These are phyloP conservation scores for Scomber japonicus DNA, from an alignment of 2,113 vertebrate species.

Conservation along the genomic window DNA sequence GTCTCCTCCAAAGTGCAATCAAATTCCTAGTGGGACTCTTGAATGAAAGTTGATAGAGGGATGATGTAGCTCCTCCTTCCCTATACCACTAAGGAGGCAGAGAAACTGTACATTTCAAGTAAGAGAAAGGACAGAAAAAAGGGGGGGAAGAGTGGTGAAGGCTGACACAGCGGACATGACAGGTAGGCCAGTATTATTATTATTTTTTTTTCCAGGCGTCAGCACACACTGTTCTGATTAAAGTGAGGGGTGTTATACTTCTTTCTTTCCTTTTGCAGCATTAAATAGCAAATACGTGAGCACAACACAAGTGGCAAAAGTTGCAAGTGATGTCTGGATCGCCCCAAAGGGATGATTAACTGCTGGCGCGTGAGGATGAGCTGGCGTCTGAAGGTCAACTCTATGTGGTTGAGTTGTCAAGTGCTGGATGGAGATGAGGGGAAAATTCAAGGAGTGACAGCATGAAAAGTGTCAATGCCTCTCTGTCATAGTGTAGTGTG, in stretches of 20 bases:
- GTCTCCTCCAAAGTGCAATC: constrained; percentile 43
- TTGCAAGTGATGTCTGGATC: neutral
- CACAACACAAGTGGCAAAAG: neutral
- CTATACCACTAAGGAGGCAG: constrained; percentile 12
- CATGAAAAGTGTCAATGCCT: constrained; percentile 17
- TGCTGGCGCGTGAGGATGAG: constrained; percentile 6
- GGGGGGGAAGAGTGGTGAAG: constrained; percentile 15
- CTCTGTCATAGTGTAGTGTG: neutral
- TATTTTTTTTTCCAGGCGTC: constrained; percentile 36
- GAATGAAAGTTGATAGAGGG: constrained; percentile 46
- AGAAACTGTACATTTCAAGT: constrained; percentile 54
- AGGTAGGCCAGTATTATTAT: constrained; percentile 48
- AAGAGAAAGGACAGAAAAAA: constrained; percentile 11
- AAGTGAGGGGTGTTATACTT: constrained; percentile 4
- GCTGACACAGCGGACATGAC: constrained; percentile 37
- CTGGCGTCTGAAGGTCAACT: constrained; percentile 45
- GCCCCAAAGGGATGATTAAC: neutral
- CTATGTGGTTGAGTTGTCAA: constrained; percentile 26
- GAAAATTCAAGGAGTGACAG: constrained; percentile 9
- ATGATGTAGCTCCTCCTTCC: constrained; percentile 42
- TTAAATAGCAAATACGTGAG: constrained; percentile 29
- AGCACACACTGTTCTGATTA: constrained; percentile 62
- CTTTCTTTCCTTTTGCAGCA: constrained; percentile 14
- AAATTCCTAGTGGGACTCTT: constrained; percentile 39
- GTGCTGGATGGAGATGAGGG: constrained; percentile 30